These are phyloP conservation scores for Oplegnathus fasciatus DNA, from an alignment of 2,113 vertebrate species.

Conservation along the genomic window DNA sequence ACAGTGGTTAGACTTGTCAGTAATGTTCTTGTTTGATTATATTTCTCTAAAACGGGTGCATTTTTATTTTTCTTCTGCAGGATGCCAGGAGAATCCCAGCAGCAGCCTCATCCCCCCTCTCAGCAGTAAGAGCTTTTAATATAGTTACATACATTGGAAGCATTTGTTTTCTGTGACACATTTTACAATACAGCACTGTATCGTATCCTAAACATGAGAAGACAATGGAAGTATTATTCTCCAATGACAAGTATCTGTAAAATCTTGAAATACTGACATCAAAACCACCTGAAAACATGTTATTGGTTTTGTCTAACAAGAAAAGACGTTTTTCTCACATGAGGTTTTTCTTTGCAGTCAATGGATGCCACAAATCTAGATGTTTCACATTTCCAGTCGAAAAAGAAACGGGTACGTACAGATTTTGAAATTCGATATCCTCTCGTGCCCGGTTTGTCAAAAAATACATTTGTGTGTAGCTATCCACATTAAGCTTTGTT, in stretches of 20 bases:
- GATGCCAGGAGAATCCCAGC: slow-evolving; percentile 97
- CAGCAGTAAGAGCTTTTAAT: slow-evolving; percentile 87
- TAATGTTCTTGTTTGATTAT: background rate
- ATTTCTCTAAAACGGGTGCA: background rate
- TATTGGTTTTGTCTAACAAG: background rate
- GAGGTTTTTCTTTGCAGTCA: slow-evolving; percentile 79
- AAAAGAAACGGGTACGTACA: slow-evolving; percentile 90
- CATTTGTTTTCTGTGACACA: background rate
- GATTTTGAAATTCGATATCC: background rate
- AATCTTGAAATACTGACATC: background rate
- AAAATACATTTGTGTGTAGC: background rate
- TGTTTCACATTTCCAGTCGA: slow-evolving; percentile 81
- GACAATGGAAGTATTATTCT: background rate
- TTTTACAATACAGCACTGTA: background rate
- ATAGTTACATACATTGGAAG: background rate
- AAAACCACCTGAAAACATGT: background rate
- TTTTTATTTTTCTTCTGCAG: slow-evolving; percentile 78
- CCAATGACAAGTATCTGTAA: background rate
- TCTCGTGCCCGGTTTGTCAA: background rate
- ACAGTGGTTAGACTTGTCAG: background rate
- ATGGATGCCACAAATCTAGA: slow-evolving; percentile 86
- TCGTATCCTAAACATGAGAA: background rate
- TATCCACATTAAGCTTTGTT: background rate
- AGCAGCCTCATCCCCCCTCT: slow-evolving; percentile 83
- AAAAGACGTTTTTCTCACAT: background rate